These are phyloP conservation scores for Autographa pulchrina DNA, from an alignment of 2,888 invertebrate genomes.

Conservation along the genomic window DNA sequence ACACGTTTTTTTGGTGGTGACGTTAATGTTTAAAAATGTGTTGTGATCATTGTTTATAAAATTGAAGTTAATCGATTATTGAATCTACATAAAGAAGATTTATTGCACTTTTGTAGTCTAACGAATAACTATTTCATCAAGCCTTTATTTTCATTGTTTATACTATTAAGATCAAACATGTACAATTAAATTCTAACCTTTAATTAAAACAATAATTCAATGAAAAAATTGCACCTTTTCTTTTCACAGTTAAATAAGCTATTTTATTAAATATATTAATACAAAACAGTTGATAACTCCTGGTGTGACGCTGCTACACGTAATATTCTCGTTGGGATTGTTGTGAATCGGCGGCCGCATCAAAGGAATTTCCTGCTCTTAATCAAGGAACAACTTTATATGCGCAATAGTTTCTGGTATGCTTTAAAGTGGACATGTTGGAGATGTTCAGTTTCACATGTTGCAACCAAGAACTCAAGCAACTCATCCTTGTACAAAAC, in stretches of 20 bases:
- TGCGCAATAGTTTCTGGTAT: constrained; percentile 73
- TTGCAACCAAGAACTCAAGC: constrained; percentile 47
- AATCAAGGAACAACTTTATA: constrained; percentile 79
- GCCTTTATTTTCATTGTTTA: too few relatives aligned
- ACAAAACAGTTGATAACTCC: constrained; percentile 64
- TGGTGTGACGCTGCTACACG: constrained; percentile 72
- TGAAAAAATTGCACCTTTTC: too few relatives aligned
- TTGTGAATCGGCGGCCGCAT: constrained; percentile 78
- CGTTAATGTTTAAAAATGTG: constrained; percentile 36
- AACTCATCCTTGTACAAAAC: constrained; percentile 44
- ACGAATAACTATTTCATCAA: too few relatives aligned
- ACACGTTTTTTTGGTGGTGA: constrained; percentile 9
- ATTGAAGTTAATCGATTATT: not conserved
- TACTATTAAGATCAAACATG: too few relatives aligned
- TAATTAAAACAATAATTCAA: not conserved
- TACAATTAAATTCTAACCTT: too few relatives aligned
- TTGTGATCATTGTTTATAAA: not conserved
- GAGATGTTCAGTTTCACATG: constrained; percentile 68
- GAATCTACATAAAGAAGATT: too few relatives aligned
- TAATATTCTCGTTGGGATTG: constrained; percentile 82
- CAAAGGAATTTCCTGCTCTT: constrained; percentile 86
- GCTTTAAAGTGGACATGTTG: constrained; percentile 67
- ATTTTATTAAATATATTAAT: not conserved
- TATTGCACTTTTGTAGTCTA: too few relatives aligned
- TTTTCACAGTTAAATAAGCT: too few relatives aligned